These are phyloP conservation scores for Xiphophorus birchmanni DNA, from an alignment of 2,797 vertebrate species.

Conservation along the genomic window DNA sequence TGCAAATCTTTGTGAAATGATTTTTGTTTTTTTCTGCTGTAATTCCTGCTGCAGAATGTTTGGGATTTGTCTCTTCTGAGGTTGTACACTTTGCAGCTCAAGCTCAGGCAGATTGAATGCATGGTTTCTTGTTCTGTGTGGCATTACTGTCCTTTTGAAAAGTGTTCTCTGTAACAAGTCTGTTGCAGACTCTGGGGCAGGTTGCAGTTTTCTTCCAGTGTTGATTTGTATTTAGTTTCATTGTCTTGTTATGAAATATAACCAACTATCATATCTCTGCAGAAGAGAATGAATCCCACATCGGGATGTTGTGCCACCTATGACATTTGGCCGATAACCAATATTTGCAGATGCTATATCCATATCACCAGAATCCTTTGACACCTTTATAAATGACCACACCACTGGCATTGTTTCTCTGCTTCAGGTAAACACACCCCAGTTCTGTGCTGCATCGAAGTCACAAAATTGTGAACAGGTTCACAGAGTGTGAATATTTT, in stretches of 20 bases:
- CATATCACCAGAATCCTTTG: not conserved
- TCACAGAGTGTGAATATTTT: constrained; percentile 33
- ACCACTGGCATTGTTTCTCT: too few relatives aligned
- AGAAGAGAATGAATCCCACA: not conserved
- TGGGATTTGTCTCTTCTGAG: not conserved
- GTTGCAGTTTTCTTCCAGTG: not conserved
- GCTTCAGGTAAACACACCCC: too few relatives aligned
- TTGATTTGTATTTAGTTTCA: not conserved
- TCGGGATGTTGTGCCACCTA: not conserved
- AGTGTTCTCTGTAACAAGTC: not conserved
- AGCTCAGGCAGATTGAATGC: not conserved
- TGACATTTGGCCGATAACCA: not conserved
- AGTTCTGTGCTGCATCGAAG: too few relatives aligned
- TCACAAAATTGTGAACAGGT: not conserved
- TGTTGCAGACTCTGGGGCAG: not conserved
- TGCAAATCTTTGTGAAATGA: not conserved
- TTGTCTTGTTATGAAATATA: not conserved
- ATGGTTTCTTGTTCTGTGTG: not conserved
- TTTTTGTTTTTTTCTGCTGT: not conserved
- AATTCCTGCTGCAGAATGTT: not conserved
- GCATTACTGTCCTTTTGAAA: not conserved
- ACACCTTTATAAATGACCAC: too few relatives aligned
- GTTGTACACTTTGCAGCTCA: not conserved
- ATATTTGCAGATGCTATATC: not conserved
- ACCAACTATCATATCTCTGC: not conserved